These are phyloP conservation scores for Drosophila affinis DNA, from an alignment of 2,888 invertebrate genomes.

Conservation along the genomic window DNA sequence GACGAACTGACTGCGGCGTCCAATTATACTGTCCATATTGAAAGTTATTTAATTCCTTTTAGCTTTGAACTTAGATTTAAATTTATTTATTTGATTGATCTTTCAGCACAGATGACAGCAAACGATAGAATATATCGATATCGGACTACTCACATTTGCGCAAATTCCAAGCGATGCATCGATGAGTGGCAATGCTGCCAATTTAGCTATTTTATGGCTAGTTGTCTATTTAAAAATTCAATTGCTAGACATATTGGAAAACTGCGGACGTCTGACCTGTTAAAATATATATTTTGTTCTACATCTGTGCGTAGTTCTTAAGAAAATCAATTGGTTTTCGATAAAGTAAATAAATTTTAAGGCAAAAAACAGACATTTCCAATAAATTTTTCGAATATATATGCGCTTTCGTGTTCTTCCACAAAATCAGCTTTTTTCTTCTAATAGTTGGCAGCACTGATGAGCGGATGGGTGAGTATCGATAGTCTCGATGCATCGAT, in stretches of 20 bases:
- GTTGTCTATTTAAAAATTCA: not conserved
- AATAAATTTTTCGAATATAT: no score
- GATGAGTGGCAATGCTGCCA: not conserved
- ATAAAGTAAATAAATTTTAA: no score
- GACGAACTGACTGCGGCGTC: conserved; percentile 81
- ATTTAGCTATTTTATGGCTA: not conserved
- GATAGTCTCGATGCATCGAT: conserved; percentile 73
- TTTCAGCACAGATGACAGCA: conserved; percentile 33
- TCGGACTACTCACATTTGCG: not conserved
- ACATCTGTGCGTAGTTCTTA: no score
- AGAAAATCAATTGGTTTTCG: no score
- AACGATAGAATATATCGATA: conserved; percentile 14
- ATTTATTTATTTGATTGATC: conserved; percentile 9
- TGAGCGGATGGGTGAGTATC: conserved; percentile 49
- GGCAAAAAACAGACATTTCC: no score
- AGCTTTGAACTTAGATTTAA: not conserved
- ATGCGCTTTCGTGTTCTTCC: no score
- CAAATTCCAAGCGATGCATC: not conserved
- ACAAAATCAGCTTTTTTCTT: not conserved
- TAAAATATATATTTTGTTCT: no score
- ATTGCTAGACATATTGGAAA: not conserved
- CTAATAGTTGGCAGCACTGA: conserved; percentile 1
- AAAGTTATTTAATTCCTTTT: not conserved
- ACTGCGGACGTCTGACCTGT: not conserved
- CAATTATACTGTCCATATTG: conserved; percentile 82